Conservation (phyloP, 2,113 vertebrate species). For the Ptyas mucosa region DNA sequence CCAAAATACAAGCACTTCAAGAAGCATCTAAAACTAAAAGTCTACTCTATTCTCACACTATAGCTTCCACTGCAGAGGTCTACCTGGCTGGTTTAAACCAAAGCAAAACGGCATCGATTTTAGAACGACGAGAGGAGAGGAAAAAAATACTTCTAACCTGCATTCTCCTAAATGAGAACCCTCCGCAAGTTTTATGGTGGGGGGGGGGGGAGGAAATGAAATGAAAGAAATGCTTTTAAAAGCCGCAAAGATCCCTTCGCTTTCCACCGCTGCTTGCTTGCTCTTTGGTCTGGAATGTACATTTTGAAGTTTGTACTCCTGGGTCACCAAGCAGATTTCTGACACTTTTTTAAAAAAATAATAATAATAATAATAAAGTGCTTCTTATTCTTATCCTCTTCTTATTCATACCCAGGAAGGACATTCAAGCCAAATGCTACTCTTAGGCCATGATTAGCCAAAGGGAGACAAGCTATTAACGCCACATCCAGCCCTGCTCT, state of each 20-base stretch:
- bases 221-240: background rate
- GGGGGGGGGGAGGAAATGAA: background rate
- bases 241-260: background rate
- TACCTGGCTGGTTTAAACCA: background rate
- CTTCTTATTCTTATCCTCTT: too few relatives aligned
- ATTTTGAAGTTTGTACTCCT: background rate
- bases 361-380: too few relatives aligned
- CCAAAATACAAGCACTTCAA: background rate
- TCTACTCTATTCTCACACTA: fast-evolving
- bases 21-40: background rate
- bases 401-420: constrained; percentile 18
- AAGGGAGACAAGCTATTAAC: constrained; percentile 67
- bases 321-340: background rate
- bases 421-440: constrained; percentile 49
- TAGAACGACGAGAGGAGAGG: background rate
- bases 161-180: background rate
- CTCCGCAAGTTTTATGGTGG: background rate
- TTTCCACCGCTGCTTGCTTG: background rate
- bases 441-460: constrained; percentile 62
- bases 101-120: background rate
- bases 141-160: background rate
- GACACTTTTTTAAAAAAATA: background rate
- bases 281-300: background rate
- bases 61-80: background rate
- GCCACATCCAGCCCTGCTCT: constrained; percentile 71